Base-by-base conservation (phyloP, 2,797 vertebrate species). In the Rhinoraja longicauda region DNA sequence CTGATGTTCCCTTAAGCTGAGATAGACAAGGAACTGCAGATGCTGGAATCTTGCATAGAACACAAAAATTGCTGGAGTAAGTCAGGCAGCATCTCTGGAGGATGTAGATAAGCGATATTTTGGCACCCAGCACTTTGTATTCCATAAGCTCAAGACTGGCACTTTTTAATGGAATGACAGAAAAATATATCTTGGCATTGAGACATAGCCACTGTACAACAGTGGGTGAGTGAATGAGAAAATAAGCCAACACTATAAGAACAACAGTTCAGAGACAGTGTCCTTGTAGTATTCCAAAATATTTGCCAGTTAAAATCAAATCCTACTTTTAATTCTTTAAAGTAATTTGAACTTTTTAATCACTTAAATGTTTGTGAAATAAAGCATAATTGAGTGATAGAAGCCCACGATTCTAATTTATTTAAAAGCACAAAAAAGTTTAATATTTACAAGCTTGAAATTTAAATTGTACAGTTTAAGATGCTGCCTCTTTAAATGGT, bases 361-460 rank as follows among this genome's bases (percentile, higher is more conserved):
- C n/a, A 57, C 81, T 82, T 82, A 45, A 78, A 78, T 78, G 32
- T 9, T 82, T 82, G 39, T 84, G 59, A 59, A 84, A 53, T 84
- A 5, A 57, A 17, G 26, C 6, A 32, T 62, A 86, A 84, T 82
- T 21, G 21, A 84, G 57, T 82, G 57, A 62, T 26, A 62, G 4
- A 86, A 62, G 29, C 82, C 29, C 57, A 86, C 29, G 13, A 88
- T 67, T 88, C 32, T 88, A 88, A 32, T 67, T 88, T 88, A 67
- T 88, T 88, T 88, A 36, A 88, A 73, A 88, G 84, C 62, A 32
- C 24, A 88, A 88, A 78, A 88, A 64, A 21, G 17, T 62, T 86
- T n/a, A 86, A 86, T 12, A 15, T 82, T 64, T 64, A 86, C 82
- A 64, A 59, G 13, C 62, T 64, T 86, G 29, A 86, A 64, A 86